Conservation (phyloP, 1,140 invertebrate species). For the Dendrolimus punctatus region DNA sequence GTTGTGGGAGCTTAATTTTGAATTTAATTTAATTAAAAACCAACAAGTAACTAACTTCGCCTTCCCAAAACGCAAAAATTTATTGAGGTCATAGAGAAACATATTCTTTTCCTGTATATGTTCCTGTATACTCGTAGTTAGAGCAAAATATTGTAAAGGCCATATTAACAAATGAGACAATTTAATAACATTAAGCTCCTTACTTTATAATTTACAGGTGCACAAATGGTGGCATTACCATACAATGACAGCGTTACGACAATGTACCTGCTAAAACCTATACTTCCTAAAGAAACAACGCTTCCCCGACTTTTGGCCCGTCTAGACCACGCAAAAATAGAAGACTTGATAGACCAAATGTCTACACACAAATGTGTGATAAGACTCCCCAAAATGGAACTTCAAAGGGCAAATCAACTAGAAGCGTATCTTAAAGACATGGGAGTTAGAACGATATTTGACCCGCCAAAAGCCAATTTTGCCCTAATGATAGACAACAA, state of each 20-base stretch:
- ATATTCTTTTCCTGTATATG: too few relatives aligned
- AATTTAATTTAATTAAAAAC: too few relatives aligned
- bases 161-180: too few relatives aligned
- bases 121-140: too few relatives aligned
- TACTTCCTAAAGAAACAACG: conserved; percentile 53
- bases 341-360: conserved; percentile 68
- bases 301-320: conserved; percentile 69
- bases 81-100: too few relatives aligned
- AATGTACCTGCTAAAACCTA: conserved; percentile 82
- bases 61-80: too few relatives aligned
- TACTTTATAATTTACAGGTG: conserved; percentile 41
- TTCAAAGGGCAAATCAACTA: conserved; percentile 74
- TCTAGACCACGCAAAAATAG: conserved; percentile 71
- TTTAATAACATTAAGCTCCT: too few relatives aligned
- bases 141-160: too few relatives aligned
- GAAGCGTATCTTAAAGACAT: conserved; percentile 71
- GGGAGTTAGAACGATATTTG: conserved; percentile 77
- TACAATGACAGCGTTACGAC: conserved; percentile 78
- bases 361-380: conserved; percentile 69
- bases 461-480: conserved; percentile 25
- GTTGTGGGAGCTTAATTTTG: too few relatives aligned
- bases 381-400: conserved; percentile 79
- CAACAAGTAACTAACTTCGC: too few relatives aligned
- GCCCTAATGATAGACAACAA: too few relatives aligned
- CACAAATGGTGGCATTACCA: conserved; percentile 80